Base-by-base conservation (phyloP, 2,113 vertebrate species). In the Saguinus midas region DNA sequence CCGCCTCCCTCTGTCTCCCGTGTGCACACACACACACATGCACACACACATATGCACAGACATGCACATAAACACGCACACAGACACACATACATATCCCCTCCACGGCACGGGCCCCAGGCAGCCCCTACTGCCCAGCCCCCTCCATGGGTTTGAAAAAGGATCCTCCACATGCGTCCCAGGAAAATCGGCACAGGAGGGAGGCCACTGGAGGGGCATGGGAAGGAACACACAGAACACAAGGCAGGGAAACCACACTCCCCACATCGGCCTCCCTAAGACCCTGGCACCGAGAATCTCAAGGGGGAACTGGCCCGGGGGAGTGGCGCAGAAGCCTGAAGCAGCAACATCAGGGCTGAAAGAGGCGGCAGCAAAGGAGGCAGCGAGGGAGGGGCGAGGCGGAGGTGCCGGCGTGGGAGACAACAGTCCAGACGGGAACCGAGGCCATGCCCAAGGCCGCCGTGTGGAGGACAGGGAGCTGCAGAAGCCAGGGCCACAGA, bases 21-120 rank as follows among this genome's bases (percentile, higher is more conserved):
- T 52, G 76, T 2, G 23, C 25, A 6, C 40, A 40, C 73, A 32
- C 73, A 4, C 9, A n/a, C 7, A 2, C 5, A 5, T 13, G 48
- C 0, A 0, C 0, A 0, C 14, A 0, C 35, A 40, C 0, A 0
- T 14, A 50, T 13, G 5, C 25, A 29, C 61, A 61, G 4, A 29
- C 1, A 5, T 43, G 43, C 35, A 4, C 9, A 48, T n/a, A n/a
- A n/a, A n/a, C 20, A 61, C 10, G 10, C 25, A 12, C 58, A 27
- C 10, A 27, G 1, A 5, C 35, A 4, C 9, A n/a, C 8, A 2
- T 6, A 3, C 35, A 40, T 0, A 0, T 6, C 27, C 73, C 27
- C 27, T 2, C 13, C 4, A 78, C 0, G 29, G 11, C 90, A 20
- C 40, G 40, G 64, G 18, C 5, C 52, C 32, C 43, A 1, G 14